Evolutionary conservation across 2,113 vertebrate genomes (phyloP).

Genomic region (Grammomys dolichurus): DNA sequence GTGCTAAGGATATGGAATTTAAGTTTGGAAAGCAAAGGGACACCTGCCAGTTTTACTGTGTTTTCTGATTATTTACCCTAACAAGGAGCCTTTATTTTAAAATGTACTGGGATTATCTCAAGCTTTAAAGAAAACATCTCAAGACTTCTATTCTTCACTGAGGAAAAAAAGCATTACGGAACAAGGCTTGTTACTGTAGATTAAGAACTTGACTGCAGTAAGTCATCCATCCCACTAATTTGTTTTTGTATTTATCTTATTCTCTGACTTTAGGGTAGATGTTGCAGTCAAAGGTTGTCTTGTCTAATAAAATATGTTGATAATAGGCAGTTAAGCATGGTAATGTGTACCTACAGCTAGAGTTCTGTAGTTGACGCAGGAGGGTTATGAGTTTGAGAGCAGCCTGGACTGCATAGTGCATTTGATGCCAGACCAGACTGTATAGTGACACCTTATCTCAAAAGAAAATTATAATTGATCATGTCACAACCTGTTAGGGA

Average conservation of each 20-base stretch:
- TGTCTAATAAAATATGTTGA: not conserved
- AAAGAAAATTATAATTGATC: not conserved
- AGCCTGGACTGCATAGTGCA: not conserved
- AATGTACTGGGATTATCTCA: not conserved
- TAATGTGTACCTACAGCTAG: not conserved
- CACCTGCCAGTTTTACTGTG: not conserved
- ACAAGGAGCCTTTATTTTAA: not conserved
- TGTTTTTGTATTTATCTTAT: not conserved
- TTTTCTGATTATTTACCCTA: constrained; percentile 15
- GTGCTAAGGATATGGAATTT: fast-evolving
- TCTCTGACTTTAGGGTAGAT: constrained; percentile 25
- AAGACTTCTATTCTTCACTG: constrained; percentile 5
- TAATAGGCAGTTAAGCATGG: not conserved
- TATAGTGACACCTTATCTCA: not conserved
- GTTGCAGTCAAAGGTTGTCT: not conserved
- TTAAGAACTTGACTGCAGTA: not conserved
- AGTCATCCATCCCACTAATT: not conserved
- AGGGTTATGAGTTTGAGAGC: not conserved
- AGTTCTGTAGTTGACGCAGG: not conserved
- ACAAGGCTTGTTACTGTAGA: not conserved
- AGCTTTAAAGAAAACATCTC: constrained; percentile 5
- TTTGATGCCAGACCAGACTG: not conserved
- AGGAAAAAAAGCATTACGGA: not conserved
- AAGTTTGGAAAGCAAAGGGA: not conserved
- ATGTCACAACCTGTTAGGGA: not conserved